These are phyloP conservation scores for Acomys russatus DNA, from an alignment of 2,797 vertebrate species.

Conservation along the genomic window DNA sequence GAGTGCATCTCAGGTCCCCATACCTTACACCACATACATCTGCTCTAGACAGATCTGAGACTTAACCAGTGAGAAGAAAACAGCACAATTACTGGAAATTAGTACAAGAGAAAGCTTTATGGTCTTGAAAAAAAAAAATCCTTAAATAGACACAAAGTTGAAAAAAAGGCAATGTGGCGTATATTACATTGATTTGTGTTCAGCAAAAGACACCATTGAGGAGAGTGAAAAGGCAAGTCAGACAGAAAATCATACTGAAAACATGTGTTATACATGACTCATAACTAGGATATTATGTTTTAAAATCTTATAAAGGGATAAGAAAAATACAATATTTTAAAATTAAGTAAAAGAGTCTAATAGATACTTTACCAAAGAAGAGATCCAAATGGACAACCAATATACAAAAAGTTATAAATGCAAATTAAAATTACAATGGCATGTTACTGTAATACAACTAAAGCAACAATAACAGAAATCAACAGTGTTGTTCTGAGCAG, in stretches of 20 bases:
- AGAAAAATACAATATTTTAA: not conserved
- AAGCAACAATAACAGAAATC: not conserved
- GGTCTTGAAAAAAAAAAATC: not conserved
- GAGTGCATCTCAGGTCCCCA: not conserved
- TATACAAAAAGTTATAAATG: not conserved
- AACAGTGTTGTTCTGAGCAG: not conserved
- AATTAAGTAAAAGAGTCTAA: not conserved
- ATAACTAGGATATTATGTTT: not conserved
- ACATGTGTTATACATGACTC: not conserved
- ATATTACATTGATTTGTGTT: not conserved
- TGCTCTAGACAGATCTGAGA: not conserved
- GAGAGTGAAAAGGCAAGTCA: not conserved
- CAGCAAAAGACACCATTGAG: not conserved
- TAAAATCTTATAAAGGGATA: not conserved
- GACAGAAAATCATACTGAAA: not conserved
- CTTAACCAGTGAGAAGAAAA: not conserved
- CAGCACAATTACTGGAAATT: not conserved
- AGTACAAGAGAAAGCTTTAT: not conserved
- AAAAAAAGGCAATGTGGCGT: not conserved
- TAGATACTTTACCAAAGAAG: not conserved
- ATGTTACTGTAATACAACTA: not conserved
- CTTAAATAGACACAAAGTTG: not conserved
- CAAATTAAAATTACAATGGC: not conserved
- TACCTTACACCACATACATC: not conserved
- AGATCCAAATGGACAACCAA: not conserved